Base-by-base conservation (phyloP, 1,140 invertebrate genomes). In the Hydropsyche tenuis region DNA sequence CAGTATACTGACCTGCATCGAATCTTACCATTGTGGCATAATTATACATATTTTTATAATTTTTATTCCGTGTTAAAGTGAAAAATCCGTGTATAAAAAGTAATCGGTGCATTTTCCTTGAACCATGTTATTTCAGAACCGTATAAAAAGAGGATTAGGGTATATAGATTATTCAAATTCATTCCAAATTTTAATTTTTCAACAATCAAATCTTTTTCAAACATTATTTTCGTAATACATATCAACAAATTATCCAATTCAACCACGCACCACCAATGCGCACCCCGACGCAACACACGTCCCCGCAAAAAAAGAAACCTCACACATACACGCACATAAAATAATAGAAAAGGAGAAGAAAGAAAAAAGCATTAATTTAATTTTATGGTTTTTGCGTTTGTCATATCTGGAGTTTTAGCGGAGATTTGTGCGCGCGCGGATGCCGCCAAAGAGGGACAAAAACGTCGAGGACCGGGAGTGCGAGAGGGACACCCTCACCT, bases 331-430 rank as follows among this genome's bases (percentile, higher is more conserved):
- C 56, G 56, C 23, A 37, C 73, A 72, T 74, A 74, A 72, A 77
- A 77, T 77, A 77, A 77, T 75, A 73, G 76, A 77, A 77, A 77
- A 75, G 62, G 70, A 68, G 73, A 75, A 73, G 69, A 80, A 81
- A 81, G 78, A 80, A 79, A 79, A 80, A 79, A 73, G 79, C 83
- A 85, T 85, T 85, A 83, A 84, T 85, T 84, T 85, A 84, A 84
- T 84, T 85, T 85, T 81, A 85, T 85, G 82, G 84, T 83, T 84
- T 83, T 83, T 85, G 82, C 82, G 83, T 85, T 82, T 85, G 84
- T 85, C 84, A 85, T 81, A 82, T 79, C 73, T 80, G 80, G 79
- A 83, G 81, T 75, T 81, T 82, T 81, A 78, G 78, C 78, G 73
- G 78, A 83, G 84, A 85, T 85, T 85, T 85, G 83, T 85, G 77